Conservation (phyloP, 2,888 invertebrate genomes). For the Nesidiocoris tenuis region DNA sequence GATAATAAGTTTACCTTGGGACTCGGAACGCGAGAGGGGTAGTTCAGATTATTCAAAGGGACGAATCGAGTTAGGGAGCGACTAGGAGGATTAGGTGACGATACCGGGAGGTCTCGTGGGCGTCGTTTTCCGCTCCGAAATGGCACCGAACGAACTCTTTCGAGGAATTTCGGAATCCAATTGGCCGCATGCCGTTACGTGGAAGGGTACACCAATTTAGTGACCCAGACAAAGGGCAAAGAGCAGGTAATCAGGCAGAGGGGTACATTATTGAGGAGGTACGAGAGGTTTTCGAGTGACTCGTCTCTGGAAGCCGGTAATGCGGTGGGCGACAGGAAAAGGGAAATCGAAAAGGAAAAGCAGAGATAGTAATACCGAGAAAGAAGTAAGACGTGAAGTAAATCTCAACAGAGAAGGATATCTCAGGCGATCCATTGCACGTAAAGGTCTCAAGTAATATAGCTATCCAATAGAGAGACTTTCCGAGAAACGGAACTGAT, state of each 20-base stretch:
- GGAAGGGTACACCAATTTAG: conserved; percentile 9
- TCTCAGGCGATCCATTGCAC: not conserved
- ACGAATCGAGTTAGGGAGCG: conserved; percentile 17
- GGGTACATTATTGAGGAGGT: conserved; percentile 8
- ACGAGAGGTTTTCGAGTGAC: not conserved
- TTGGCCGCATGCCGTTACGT: conserved; percentile 9
- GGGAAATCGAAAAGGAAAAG: not conserved
- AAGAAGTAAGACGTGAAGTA: not conserved
- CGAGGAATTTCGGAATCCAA: conserved; percentile 5
- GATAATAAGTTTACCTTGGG: conserved; percentile 18
- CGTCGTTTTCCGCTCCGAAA: conserved; percentile 4
- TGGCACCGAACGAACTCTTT: not conserved
- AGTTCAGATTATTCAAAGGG: conserved; percentile 34
- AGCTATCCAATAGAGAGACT: not conserved
- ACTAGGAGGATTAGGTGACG: conserved; percentile 1
- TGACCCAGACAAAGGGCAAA: not conserved
- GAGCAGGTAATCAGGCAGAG: not conserved
- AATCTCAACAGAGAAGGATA: not conserved
- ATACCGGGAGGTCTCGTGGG: not conserved
- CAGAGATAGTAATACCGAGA: not conserved
- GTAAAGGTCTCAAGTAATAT: not conserved
- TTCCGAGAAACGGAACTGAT: not conserved
- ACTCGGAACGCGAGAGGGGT: not conserved
- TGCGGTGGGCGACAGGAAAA: not conserved
- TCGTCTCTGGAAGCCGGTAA: not conserved